Percentiles rank a stretch among this genome's conserved stretches.
phyloP scores from a whole-genome alignment of 2,113 vertebrate genomes.

The Gopherus evgoodei region DNA sequence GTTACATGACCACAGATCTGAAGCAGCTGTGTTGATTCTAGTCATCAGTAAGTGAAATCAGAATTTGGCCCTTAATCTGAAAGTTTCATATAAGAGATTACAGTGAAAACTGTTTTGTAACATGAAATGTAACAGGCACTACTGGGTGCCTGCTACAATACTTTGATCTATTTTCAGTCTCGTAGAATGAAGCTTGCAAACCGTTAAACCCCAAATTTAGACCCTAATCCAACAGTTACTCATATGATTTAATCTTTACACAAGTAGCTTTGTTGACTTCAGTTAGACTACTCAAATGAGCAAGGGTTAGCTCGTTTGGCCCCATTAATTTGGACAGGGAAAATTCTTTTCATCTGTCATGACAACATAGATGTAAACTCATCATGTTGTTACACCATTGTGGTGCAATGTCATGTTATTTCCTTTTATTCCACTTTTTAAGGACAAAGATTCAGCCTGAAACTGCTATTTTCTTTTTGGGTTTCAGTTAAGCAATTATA shows the following conservation, averaged over 20 bases:
- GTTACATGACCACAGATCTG: not conserved
- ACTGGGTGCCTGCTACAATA: not conserved
- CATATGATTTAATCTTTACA: not conserved
- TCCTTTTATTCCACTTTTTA: constrained; percentile 26
- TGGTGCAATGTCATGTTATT: not conserved
- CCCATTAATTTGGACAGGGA: not conserved
- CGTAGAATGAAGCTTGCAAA: not conserved
- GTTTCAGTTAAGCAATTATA: constrained; percentile 56
- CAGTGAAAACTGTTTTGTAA: not conserved
- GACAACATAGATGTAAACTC: not conserved
- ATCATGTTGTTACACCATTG: not conserved
- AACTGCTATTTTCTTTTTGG: constrained; percentile 47
- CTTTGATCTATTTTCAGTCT: not conserved
- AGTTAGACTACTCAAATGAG: not conserved
- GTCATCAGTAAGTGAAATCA: not conserved
- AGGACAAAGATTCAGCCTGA: constrained; percentile 63
- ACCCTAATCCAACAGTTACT: not conserved
- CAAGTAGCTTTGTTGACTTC: not conserved
- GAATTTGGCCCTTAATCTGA: not conserved
- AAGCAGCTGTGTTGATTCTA: not conserved
- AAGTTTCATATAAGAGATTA: not conserved
- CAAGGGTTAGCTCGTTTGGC: not conserved
- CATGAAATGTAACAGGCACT: not conserved
- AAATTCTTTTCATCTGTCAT: not conserved
- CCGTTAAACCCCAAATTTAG: not conserved